phyloP scores from a whole-genome alignment of 2,888 invertebrate species.

The Hirtodrosophila duncani region DNA sequence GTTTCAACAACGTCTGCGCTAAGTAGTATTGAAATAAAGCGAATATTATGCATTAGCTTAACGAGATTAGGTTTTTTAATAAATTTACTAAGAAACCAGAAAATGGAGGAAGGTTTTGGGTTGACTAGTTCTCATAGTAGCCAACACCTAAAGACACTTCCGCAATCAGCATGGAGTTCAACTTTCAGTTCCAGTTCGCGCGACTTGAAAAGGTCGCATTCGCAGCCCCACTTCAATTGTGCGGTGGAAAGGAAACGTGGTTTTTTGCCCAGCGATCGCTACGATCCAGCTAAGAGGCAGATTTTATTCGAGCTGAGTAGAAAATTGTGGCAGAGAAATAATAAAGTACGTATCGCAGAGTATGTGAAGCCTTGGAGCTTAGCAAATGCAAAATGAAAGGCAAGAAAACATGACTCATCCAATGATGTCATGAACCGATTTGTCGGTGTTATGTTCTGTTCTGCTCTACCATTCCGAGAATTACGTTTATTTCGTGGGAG shows the following conservation, averaged over 20 bases:
- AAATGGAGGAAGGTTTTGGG: too few relatives aligned
- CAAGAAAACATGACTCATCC: too few relatives aligned
- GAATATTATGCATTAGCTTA: conserved; percentile 24
- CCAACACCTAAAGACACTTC: too few relatives aligned
- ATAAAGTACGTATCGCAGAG: conserved; percentile 81
- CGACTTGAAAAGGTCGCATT: conserved; percentile 71
- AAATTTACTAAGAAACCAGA: conserved; percentile 14
- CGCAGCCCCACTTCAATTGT: conserved; percentile 80
- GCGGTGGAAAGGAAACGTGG: conserved; percentile 86
- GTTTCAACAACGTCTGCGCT: conserved; percentile 8
- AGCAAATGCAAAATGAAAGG: too few relatives aligned
- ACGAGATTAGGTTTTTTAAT: conserved; percentile 3
- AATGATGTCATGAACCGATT: too few relatives aligned
- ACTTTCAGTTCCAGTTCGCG: too few relatives aligned
- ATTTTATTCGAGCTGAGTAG: conserved; percentile 89
- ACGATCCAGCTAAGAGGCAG: conserved; percentile 87
- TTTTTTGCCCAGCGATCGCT: conserved; percentile 90
- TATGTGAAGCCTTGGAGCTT: background rate
- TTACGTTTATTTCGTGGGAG: too few relatives aligned
- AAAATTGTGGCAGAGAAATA: conserved; percentile 83
- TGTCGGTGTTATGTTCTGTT: too few relatives aligned
- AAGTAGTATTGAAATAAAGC: conserved; percentile 27
- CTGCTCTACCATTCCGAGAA: too few relatives aligned
- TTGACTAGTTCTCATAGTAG: too few relatives aligned
- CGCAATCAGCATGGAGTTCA: background rate